Evolutionary conservation across 2,113 vertebrate genomes (phyloP), one percentile per base, ranked within the genome.

Genomic region (Falco punctatus): DNA sequence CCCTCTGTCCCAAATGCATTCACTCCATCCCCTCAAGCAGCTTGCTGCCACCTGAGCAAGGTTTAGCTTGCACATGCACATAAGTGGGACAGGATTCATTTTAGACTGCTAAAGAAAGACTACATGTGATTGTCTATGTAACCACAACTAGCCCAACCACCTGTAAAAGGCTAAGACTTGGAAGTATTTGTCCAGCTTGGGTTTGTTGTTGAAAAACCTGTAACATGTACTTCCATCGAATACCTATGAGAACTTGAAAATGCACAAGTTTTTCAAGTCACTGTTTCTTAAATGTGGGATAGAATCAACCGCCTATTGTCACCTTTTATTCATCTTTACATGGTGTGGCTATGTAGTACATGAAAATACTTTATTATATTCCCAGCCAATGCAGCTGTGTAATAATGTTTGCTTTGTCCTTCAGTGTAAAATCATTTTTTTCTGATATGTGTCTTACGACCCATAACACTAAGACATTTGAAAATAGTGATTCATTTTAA

Each of bases 401-500:
- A 91, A 81, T 82, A 96, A 95, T 65, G 89, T 80, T 94, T 90
- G 88, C 90, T 97, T 95, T 91, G 85, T 81, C 91, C 90, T 97
- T 96, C 87, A 71, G 70, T 44, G 67, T n/a, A 90, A 94, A 95
- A 85, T 67, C 27, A 7, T 82, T 80, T 89, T 94, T 94, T 89
- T 94, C 78, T 83, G 71, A 94, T 58, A 30, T 83, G 62, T 86
- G 78, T 95, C 81, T 96, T 77, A 95, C 69, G 80, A 93, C 62
- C 35, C 73, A 72, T 91, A 97, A 97, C 69, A 78, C 59, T 62
- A 66, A 97, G 87, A 67, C 64, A 90, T 79, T 82, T 81, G 94
- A 95, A 98, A 97, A 96, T 13, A 81, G 73, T 62, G 69, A 95
- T 84, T 88, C 40, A 87, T 74, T 95, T 96, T 65, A 67, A 90